Conservation (phyloP, 2,113 vertebrate species). For the Turdus rufiventris region DNA sequence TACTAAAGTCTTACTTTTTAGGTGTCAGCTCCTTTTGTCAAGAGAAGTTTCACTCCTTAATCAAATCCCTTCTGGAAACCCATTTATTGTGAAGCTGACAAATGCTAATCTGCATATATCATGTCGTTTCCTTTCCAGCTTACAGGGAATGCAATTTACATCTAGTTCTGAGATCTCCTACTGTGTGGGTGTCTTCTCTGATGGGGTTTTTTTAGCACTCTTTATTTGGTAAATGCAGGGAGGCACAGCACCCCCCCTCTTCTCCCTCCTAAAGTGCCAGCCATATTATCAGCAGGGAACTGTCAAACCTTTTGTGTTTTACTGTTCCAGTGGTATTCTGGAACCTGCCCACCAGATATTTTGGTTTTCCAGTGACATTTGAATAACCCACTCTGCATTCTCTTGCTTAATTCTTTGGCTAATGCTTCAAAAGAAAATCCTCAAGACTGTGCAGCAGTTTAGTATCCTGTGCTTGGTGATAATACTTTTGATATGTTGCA, state of each 20-base stretch:
- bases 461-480: background rate
- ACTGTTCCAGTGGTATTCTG: background rate
- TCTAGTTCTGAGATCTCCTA: background rate
- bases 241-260: background rate
- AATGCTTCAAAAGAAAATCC: background rate
- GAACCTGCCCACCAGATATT: background rate
- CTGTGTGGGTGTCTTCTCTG: background rate
- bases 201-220: background rate
- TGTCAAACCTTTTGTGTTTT: background rate
- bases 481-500: rapidly evolving
- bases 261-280: background rate
- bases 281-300: background rate
- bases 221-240: background rate
- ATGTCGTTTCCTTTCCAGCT: background rate
- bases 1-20: background rate
- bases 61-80: background rate
- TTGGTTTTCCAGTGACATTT: background rate
- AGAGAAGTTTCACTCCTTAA: background rate
- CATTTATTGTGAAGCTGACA: background rate
- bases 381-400: background rate
- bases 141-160: background rate
- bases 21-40: background rate
- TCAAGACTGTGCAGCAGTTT: background rate
- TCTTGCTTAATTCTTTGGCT: background rate
- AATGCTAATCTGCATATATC: background rate